Evolutionary conservation across 2,113 vertebrate species (phyloP).

Genomic region (Phrynosoma blainvillii): DNA sequence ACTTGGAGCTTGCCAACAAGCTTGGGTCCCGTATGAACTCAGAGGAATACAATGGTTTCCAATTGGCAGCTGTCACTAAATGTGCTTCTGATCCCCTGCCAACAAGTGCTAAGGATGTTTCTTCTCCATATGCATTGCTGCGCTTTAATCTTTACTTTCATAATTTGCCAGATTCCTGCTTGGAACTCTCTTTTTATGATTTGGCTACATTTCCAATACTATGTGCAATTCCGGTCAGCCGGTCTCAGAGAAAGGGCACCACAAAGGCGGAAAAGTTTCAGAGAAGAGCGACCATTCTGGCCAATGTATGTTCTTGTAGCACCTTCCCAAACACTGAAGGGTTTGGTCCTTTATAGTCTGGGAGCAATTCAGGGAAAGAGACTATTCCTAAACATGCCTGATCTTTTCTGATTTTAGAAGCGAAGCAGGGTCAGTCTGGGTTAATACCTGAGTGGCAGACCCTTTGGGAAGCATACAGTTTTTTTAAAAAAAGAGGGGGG

Average conservation of each 20-base stretch:
- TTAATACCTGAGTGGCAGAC: too few species aligned
- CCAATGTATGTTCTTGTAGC: background rate
- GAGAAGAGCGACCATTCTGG: background rate
- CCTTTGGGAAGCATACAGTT: too few species aligned
- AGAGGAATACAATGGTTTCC: conserved; percentile 62
- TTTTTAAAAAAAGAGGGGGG: too few species aligned
- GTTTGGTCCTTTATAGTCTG: background rate
- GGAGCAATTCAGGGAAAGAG: too few species aligned
- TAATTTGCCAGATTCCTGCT: conserved; percentile 44
- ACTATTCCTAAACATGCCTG: too few species aligned
- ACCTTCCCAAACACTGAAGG: background rate
- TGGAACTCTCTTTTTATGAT: conserved; percentile 38
- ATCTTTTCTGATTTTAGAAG: too few species aligned
- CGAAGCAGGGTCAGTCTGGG: too few species aligned
- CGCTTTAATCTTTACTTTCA: conserved; percentile 61
- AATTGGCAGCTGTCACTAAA: conserved; percentile 68
- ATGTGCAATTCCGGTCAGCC: background rate
- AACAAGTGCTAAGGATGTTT: conserved; percentile 47
- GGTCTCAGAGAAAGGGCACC: background rate
- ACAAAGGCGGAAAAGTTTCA: background rate
- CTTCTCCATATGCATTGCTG: conserved; percentile 49
- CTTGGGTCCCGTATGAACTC: conserved; percentile 46
- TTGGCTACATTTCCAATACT: background rate
- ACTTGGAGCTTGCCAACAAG: conserved; percentile 39
- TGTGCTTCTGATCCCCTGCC: conserved; percentile 73